phyloP scores from a whole-genome alignment of 2,797 vertebrate species.

The Aulostomus chinensis region DNA sequence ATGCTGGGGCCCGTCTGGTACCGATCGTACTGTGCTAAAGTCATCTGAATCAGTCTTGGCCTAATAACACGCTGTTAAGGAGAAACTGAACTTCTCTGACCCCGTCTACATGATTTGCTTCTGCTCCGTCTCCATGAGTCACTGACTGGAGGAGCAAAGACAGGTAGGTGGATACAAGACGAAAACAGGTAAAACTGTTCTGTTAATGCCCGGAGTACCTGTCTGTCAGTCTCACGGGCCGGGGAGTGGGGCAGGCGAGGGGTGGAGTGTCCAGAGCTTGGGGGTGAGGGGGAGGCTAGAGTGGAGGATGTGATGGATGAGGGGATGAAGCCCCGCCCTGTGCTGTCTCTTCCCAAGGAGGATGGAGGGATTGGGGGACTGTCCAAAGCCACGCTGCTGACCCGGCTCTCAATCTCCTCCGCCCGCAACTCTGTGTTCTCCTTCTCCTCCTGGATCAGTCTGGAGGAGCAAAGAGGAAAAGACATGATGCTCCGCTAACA shows the following conservation, averaged over 20 bases:
- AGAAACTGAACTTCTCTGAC: constrained; percentile 18
- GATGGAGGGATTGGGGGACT: constrained; percentile 75
- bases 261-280: constrained; percentile 89
- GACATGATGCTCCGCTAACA: too few relatives aligned
- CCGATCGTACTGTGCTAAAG: too few relatives aligned
- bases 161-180: constrained; percentile 17
- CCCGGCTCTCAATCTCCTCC: constrained; percentile 89
- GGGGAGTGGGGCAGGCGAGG: constrained; percentile 87
- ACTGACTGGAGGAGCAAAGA: constrained; percentile 46
- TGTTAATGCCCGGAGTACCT: too few relatives aligned
- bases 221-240: constrained; percentile 83
- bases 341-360: constrained; percentile 78
- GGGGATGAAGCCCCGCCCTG: constrained; percentile 84
- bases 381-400: constrained; percentile 84
- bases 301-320: constrained; percentile 89
- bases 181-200: too few relatives aligned
- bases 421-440: constrained; percentile 89
- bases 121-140: constrained; percentile 35
- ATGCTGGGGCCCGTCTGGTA: too few relatives aligned
- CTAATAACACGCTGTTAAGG: too few relatives aligned
- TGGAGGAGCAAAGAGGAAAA: too few relatives aligned
- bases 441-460: constrained; percentile 92
- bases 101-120: constrained; percentile 15
- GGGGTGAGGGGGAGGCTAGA: constrained; percentile 88
- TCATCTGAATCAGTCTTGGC: too few relatives aligned